Base-by-base conservation (phyloP, 2,888 invertebrate genomes). In the Callimorpha dominula region DNA sequence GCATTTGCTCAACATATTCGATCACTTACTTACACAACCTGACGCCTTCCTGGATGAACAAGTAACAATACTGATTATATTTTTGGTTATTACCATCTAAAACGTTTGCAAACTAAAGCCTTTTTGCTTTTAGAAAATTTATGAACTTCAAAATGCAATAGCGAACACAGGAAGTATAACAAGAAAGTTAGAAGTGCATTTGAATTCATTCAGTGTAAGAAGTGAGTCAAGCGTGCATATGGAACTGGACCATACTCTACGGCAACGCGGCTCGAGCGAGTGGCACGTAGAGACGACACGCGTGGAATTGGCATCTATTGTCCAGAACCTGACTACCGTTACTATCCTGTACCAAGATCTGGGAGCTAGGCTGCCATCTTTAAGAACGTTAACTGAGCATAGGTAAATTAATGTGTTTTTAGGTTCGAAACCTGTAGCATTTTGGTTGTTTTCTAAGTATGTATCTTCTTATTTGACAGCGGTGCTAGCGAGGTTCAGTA, bases 1-100 rank as follows among this genome's bases (percentile, higher is more conserved):
- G 88, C 96, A 96, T 81, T 95, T 98, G 68, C 92, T 98, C 80
- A 96, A 96, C 84, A 96, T 95, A 60, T 95, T 89, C 70, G 94
- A 95, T 57, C 90, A 88, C 9, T 81, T 95, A 62, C 78, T 95
- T 65, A 93, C 90, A 75, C 91, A 95, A 82, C 96, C 96, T 52
- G 96, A 97, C 84, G 97, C 98, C 14, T 96, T 98, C 81, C 96
- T 97, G 76, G 97, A 97, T 92, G 97, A 97, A 91, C 96, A 97
- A 96, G 98, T 98, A 63, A 50, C 31, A 43, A 17, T 15, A 11
- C 1, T 20, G 9, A 31, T 46, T 5, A 0, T 54, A 1, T 1
- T 5, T 31, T 60, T 5, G 0, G 6, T 60, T 31, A 12, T 20
- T 40, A 49, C n/a, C n/a, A 11, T 2, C 7, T 46, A 1, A 5